Evolutionary conservation across 2,797 vertebrate species (phyloP), one percentile per base, ranked within the genome.

Genomic region (Rhodeus uyekii): DNA sequence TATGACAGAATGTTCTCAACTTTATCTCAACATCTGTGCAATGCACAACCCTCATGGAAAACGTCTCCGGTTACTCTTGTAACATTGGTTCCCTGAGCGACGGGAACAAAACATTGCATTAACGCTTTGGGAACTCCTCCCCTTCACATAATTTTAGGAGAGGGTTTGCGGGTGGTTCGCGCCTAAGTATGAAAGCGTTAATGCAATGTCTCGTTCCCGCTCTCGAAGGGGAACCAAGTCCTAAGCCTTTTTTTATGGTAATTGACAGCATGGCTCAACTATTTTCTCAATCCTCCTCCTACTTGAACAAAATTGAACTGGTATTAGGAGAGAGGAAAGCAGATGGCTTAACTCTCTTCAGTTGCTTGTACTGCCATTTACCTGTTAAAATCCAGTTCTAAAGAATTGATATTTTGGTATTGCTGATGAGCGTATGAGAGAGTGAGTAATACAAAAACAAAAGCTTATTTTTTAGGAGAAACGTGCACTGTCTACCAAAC

Each of bases 311-410:
- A 71, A 61, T 36, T 46, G 73, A 29, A 29, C 55, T 27, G 5
- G 27, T 29, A 58, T 67, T 10, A 22, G 4, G 27, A 83, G 19
- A 83, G 74, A 63, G 53, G 34, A 50, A 83, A 27, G 18, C 16
- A 85, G 24, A 71, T 64, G 64, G 69, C 5, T 42, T 8, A 39
- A 48, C 22, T n/a, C 46, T 71, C 32, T 71, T 34, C 44, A 44
- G 7, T 36, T 24, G 38, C 53, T 73, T 0, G 0, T 65, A 24
- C 12, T 5, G n/a, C 75, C 50, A 69, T 75, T 83, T 71, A 74
- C 9, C 58, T 44, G n/a, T n/a, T 24, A 44, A 64, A 34, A 85
- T 44, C 55, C 24, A 71, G 8, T 46, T 76, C 19, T 24, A 22
- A 58, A 83, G 18, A 8, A 1, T 22, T 48, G 64, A 50, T 50